A percentile compares a stretch with the other conserved stretches of the same genome.
phyloP scores from a whole-genome alignment of 2,113 vertebrate genomes.

The Nothoprocta perdicaria region DNA sequence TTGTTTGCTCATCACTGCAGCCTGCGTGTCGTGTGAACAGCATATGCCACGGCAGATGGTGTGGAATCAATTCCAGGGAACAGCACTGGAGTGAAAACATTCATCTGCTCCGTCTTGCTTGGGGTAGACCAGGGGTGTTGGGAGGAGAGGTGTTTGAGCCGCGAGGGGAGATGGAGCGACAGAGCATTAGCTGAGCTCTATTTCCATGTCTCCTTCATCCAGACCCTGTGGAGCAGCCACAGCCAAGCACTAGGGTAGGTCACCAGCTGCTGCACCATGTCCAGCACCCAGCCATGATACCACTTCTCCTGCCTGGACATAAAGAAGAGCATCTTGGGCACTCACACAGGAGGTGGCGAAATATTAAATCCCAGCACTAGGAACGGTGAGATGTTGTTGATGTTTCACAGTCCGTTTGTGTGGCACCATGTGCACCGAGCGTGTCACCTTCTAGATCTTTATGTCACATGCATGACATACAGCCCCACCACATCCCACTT shows the following conservation, averaged over 20 bases:
- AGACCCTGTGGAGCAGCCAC: fast-evolving
- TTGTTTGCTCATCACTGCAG: conserved; percentile 5
- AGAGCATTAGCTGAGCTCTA: not conserved
- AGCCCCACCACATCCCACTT: not conserved
- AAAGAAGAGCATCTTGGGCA: not conserved
- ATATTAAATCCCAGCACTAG: not conserved
- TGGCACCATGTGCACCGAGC: not conserved
- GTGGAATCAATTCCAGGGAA: not conserved
- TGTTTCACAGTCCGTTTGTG: not conserved
- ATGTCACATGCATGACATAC: not conserved
- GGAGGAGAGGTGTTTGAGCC: not conserved
- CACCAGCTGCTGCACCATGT: not conserved
- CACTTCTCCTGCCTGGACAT: not conserved
- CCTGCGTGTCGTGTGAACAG: not conserved
- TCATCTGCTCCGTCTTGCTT: not conserved
- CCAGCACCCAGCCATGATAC: not conserved
- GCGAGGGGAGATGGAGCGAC: fast-evolving
- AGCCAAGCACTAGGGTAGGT: not conserved
- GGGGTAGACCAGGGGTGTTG: not conserved
- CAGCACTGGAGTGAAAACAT: not conserved
- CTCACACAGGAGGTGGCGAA: fast-evolving
- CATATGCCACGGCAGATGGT: conserved; percentile 66
- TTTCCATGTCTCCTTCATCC: fast-evolving
- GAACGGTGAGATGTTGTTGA: not conserved
- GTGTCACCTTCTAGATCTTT: not conserved